Evolutionary conservation across 2,797 vertebrate species (phyloP).

Genomic region (Anguilla anguilla): DNA sequence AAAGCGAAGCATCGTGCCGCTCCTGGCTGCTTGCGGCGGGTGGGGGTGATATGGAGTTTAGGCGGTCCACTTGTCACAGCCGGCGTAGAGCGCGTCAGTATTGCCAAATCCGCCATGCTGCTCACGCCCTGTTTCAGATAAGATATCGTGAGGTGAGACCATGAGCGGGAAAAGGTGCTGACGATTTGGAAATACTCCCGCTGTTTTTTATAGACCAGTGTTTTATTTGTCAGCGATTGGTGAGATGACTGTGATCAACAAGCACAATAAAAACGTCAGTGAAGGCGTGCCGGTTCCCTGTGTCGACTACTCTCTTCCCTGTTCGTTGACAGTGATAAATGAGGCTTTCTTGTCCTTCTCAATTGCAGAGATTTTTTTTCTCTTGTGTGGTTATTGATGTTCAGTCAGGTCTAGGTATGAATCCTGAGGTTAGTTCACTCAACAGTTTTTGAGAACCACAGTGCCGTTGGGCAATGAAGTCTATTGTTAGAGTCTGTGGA

Average conservation of each 20-base stretch:
- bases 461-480: background rate
- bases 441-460: background rate
- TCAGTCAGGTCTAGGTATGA: background rate
- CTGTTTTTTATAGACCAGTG: background rate
- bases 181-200: background rate
- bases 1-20: background rate
- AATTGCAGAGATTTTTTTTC: background rate
- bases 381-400: background rate
- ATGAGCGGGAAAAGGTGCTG: background rate
- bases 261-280: background rate
- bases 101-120: background rate
- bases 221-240: background rate
- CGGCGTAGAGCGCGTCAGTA: background rate
- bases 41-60: background rate
- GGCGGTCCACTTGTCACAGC: background rate
- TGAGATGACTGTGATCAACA: background rate
- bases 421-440: background rate
- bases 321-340: background rate
- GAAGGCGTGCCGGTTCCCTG: background rate
- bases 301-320: background rate
- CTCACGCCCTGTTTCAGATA: background rate
- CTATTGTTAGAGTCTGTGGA: background rate
- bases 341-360: background rate
- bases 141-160: background rate
- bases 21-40: background rate